Percentiles rank a stretch among this genome's conserved stretches.
phyloP scores from a whole-genome alignment of 1,140 invertebrate genomes.

The Geopemphigus sp. region DNA sequence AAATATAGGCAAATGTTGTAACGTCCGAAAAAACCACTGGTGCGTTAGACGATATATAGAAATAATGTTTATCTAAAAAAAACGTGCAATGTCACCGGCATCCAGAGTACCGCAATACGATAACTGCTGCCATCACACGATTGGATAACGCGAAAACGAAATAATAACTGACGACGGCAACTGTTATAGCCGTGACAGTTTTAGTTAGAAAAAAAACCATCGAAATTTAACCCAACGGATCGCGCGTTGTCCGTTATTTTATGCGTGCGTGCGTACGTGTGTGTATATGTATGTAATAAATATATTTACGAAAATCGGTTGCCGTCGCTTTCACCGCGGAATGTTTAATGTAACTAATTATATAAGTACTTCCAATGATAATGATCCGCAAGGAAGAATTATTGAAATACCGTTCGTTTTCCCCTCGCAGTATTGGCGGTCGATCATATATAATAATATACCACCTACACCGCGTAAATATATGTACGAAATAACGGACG shows the following conservation, averaged over 20 bases:
- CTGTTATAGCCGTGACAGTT: not conserved
- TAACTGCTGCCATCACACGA: not conserved
- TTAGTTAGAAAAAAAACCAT: not conserved
- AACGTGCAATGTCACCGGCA: slow-evolving; percentile 19
- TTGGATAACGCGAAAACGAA: not conserved
- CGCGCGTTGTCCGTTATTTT: not conserved
- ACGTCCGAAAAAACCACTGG: not conserved
- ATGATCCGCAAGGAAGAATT: not conserved
- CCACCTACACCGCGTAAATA: no score
- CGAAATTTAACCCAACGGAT: not conserved
- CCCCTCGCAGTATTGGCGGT: not conserved
- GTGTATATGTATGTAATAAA: not conserved
- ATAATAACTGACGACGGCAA: not conserved
- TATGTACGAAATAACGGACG: not conserved
- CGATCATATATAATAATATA: no score
- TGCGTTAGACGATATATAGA: not conserved
- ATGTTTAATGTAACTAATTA: no score
- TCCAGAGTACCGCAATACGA: slow-evolving; percentile 2
- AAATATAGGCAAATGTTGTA: not conserved
- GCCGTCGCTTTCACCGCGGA: not conserved
- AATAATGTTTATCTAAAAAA: slow-evolving; percentile 13
- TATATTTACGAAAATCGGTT: not conserved
- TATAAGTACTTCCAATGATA: not conserved
- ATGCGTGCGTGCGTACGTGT: no score
- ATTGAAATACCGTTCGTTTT: not conserved